phyloP scores from a whole-genome alignment of 2,113 vertebrate species.

The Cyprinodon brontotheroides region DNA sequence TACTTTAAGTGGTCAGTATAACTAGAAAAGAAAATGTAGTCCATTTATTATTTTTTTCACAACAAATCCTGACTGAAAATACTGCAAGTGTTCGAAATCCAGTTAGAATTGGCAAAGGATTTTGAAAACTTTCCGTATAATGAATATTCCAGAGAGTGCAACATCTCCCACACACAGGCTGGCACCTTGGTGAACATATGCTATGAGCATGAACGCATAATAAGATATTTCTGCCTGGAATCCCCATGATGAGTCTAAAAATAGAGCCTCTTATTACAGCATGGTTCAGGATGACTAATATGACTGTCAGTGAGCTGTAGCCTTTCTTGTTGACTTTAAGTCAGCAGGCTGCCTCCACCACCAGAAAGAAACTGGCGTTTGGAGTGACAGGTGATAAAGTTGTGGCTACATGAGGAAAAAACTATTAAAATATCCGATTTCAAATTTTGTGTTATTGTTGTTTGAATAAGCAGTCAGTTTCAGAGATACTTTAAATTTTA shows the following conservation, averaged over 20 bases:
- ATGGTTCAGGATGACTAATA: constrained; percentile 17
- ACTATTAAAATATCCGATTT: constrained; percentile 9
- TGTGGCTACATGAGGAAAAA: constrained; percentile 2
- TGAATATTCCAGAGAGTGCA: neutral
- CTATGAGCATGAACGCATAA: constrained; percentile 10
- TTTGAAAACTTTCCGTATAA: constrained; percentile 14
- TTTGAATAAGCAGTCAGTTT: constrained; percentile 5
- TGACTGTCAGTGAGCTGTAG: constrained; percentile 12
- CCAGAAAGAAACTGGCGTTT: constrained; percentile 1
- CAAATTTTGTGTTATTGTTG: neutral
- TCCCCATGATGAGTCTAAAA: constrained; percentile 10
- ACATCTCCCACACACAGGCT: constrained; percentile 12
- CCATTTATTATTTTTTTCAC: neutral
- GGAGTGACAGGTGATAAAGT: constrained; percentile 17
- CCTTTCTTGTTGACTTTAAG: constrained; percentile 2
- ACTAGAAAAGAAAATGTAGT: neutral
- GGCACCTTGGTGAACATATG: constrained; percentile 11
- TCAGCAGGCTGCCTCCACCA: neutral
- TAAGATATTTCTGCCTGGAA: constrained; percentile 2
- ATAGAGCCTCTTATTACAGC: constrained; percentile 18
- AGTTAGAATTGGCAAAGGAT: constrained; percentile 1
- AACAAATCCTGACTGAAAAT: neutral
- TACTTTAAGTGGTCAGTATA: no score
- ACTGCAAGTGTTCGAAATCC: neutral
- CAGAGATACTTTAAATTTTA: neutral